These are phyloP conservation scores for Drosophila guanche DNA, from an alignment of 1,140 invertebrate species.

Conservation along the genomic window DNA sequence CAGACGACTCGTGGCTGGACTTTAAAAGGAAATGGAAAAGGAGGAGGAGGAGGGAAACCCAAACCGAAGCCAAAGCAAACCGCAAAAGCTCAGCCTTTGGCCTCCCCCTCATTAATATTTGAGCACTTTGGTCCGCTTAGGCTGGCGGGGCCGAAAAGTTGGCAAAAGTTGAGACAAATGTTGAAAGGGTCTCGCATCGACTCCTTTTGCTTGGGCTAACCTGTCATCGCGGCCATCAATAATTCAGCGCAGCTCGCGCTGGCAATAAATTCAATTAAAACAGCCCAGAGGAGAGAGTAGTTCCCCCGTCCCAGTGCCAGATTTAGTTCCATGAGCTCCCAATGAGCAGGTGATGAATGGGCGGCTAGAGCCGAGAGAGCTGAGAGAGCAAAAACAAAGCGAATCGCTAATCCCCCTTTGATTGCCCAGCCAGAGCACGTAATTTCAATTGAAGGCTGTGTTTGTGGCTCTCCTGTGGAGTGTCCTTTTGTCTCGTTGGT, in stretches of 20 bases:
- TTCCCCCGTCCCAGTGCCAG: too few relatives aligned
- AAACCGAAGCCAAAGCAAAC: constrained; percentile 21
- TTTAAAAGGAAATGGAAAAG: constrained; percentile 27
- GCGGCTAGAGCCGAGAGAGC: constrained; percentile 21
- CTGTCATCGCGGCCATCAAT: constrained; percentile 65
- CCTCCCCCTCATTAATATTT: constrained; percentile 66
- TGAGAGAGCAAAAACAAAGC: constrained; percentile 37
- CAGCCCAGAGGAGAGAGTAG: constrained; percentile 40
- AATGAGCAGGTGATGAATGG: constrained; percentile 50
- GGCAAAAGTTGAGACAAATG: constrained; percentile 62
- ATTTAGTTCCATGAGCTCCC: background rate
- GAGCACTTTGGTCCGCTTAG: constrained; percentile 38
- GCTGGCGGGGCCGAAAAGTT: constrained; percentile 37
- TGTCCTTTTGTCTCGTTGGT: constrained; percentile 48
- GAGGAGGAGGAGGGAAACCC: constrained; percentile 8
- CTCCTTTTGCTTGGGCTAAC: constrained; percentile 19
- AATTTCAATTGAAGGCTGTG: constrained; percentile 58
- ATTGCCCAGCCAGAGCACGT: constrained; percentile 66
- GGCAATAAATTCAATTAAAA: constrained; percentile 73
- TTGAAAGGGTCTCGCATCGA: constrained; percentile 23
- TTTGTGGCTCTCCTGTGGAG: constrained; percentile 6
- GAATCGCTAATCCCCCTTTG: constrained; percentile 65
- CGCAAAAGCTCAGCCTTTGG: constrained; percentile 36
- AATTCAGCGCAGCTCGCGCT: constrained; percentile 49
- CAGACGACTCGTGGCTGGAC: constrained; percentile 30